A percentile compares a stretch with the other conserved stretches of the same genome.
Evolutionary conservation across 2,797 vertebrate species (phyloP).

Genomic region (Psittacula derbiana): DNA sequence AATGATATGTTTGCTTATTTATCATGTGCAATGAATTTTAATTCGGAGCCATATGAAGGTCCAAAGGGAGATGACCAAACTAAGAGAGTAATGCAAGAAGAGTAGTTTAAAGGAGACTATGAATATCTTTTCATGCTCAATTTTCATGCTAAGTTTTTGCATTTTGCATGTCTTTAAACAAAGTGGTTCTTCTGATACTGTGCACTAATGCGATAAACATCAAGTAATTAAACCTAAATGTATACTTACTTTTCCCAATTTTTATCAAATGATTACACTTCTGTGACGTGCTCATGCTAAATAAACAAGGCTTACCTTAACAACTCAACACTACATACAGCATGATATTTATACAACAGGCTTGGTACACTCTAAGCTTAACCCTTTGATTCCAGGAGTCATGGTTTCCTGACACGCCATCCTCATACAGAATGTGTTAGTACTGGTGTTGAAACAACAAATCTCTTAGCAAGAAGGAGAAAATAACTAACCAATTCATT

Average conservation of each 20-base stretch:
- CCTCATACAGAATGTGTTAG: neutral
- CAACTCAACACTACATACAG: constrained; percentile 42
- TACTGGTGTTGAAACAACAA: neutral
- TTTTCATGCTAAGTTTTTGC: neutral
- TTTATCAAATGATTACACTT: constrained; percentile 55
- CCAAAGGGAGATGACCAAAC: constrained; percentile 37
- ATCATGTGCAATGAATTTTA: constrained; percentile 42
- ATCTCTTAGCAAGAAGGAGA: neutral
- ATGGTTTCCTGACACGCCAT: constrained; percentile 45
- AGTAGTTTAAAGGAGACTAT: neutral
- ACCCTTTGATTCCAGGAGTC: constrained; percentile 66
- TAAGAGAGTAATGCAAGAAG: neutral
- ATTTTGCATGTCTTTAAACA: neutral
- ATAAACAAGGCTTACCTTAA: constrained; percentile 63
- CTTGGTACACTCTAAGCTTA: constrained; percentile 59
- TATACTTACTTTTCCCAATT: constrained; percentile 37
- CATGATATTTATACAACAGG: constrained; percentile 65
- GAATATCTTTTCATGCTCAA: neutral
- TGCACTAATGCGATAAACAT: constrained; percentile 3
- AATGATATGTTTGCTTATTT: constrained; percentile 54
- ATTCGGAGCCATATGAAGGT: neutral
- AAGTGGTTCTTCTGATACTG: neutral
- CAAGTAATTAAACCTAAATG: constrained; percentile 46
- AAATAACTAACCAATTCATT: neutral
- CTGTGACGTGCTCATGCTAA: constrained; percentile 46